Conservation (phyloP, 2,888 invertebrate genomes). For the Euzetes globulus region DNA sequence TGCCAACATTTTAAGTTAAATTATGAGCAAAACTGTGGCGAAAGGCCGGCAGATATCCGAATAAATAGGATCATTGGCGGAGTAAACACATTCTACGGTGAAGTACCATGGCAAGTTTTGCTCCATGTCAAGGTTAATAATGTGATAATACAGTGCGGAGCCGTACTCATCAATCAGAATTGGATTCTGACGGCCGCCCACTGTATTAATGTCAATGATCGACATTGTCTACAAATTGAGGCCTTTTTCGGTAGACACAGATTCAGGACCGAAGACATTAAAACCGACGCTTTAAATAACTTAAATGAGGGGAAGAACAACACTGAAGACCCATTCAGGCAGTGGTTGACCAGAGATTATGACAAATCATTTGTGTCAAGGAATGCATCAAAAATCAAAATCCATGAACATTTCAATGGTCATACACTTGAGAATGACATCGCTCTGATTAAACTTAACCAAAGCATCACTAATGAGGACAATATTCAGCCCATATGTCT, state of each 20-base stretch:
- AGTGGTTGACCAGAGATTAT: neutral
- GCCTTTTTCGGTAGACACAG: slow-evolving; percentile 3
- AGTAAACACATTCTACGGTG: slow-evolving; percentile 65
- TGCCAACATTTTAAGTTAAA: no score
- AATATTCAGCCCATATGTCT: slow-evolving; percentile 87
- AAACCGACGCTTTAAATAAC: neutral
- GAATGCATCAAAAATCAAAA: slow-evolving; percentile 50
- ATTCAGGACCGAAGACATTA: neutral
- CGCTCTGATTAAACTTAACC: slow-evolving; percentile 57
- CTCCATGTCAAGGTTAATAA: slow-evolving; percentile 64
- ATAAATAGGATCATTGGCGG: slow-evolving; percentile 66
- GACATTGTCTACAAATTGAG: neutral
- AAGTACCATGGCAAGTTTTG: slow-evolving; percentile 70
- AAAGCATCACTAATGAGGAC: slow-evolving; percentile 76
- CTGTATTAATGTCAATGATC: slow-evolving; percentile 43
- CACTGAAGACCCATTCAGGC: neutral
- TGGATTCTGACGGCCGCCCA: slow-evolving; percentile 91
- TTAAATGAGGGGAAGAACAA: neutral
- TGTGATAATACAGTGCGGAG: slow-evolving; percentile 83
- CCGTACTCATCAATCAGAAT: slow-evolving; percentile 74
- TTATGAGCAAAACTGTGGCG: neutral
- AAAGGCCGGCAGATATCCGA: neutral
- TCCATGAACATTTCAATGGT: slow-evolving; percentile 64
- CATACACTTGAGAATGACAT: slow-evolving; percentile 85
- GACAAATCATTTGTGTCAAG: neutral